Evolutionary conservation across 2,797 vertebrate species (phyloP), one percentile per base, ranked within the genome.

Genomic region (Podarcis lilfordi): DNA sequence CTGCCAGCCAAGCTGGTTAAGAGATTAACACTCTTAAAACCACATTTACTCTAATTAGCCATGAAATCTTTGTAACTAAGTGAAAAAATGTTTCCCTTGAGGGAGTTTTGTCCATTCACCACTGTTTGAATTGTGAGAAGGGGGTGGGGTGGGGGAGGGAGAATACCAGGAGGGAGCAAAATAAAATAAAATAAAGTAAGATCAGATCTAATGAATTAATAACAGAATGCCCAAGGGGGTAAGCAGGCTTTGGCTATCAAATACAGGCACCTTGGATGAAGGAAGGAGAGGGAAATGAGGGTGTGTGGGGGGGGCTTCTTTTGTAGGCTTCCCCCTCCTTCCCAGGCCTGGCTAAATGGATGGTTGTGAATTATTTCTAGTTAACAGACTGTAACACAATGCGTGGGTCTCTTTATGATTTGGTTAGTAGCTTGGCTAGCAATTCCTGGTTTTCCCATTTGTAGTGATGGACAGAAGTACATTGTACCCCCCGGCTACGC

Each of bases 61-160:
- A 96, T 96, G 95, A 97, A 97, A 96, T 97, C 96, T 97, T 97
- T 96, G 95, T 96, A 96, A 96, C 96, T 96, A 97, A 96, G 95
- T 96, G 96, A 96, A 96, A 96, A 97, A 96, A 96, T 95, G 93
- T 96, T 97, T 97, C 96, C 96, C 96, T 95, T 95, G 95, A 94
- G 95, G 95, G 95, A 94, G 92, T 96, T 91, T 13, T 90, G 93
- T 95, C 96, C 93, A 96, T 96, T 96, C 96, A 96, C 96, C 93
- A 92, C 92, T 94, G 94, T 95, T 96, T 95, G 95, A 96, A 94
- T 94, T 76, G 93, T 87, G 1, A 92, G 87, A 91, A 66, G 32
- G 27, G 37, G 43, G 43, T 43, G 43, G 43, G 25, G 84, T 32
- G 32, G 35, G 80, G 78, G 75, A 87, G n/a, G 64, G 59, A 32